phyloP scores from a whole-genome alignment of 1,140 invertebrate genomes.

The Leptinotarsa texana region DNA sequence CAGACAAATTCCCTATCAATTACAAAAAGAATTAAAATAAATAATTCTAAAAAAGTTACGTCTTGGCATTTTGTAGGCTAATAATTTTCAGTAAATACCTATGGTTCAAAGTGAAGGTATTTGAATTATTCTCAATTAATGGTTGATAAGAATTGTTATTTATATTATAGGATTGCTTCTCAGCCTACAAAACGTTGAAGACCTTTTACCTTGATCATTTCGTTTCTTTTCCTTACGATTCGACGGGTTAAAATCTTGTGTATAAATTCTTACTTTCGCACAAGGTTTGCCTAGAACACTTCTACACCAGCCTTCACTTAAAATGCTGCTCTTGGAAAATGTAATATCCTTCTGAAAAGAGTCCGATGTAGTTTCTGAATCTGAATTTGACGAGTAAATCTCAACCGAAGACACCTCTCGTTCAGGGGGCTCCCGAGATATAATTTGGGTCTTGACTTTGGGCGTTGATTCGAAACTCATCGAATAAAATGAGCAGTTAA shows the following conservation, averaged over 20 bases:
- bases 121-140: no score
- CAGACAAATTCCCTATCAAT: neutral
- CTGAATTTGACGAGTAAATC: neutral
- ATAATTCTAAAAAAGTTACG: no score
- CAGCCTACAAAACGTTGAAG: no score
- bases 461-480: neutral
- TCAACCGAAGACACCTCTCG: neutral
- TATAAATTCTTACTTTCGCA: neutral
- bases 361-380: neutral
- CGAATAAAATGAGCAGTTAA: neutral
- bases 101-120: no score
- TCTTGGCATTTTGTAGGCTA: no score
- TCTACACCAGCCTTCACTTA: constrained; percentile 12
- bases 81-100: no score
- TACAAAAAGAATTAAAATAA: neutral
- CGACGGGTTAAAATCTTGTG: neutral
- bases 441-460: neutral
- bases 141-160: no score
- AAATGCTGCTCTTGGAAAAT: constrained; percentile 16
- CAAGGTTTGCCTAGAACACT: constrained; percentile 14
- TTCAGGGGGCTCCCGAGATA: neutral
- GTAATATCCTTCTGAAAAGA: neutral
- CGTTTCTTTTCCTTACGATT: neutral
- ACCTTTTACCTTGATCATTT: neutral
- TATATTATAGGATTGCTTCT: no score